Evolutionary conservation across 2,888 invertebrate species (phyloP), one percentile per base, ranked within the genome.

Genomic region (Drosophila tripunctata): DNA sequence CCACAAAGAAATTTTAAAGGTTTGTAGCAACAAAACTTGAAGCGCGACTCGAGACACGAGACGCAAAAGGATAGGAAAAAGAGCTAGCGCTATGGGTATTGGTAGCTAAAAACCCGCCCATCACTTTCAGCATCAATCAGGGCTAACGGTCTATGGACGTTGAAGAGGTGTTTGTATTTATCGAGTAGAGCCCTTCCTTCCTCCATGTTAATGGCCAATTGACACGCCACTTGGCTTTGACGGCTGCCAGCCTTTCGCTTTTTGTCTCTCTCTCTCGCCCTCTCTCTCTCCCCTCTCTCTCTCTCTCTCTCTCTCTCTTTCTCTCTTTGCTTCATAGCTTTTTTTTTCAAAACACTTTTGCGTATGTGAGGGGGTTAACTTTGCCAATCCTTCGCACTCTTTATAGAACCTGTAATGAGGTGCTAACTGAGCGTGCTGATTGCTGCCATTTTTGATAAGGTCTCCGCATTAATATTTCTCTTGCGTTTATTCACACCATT

Each of bases 371-470:
- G 51, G 55, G 55, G 24, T 50, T 50, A 44, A 21, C 54, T 21
- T 54, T 41, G 15, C 44, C 67, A n/a, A 57, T 52, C 36, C 45
- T n/a, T 3, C 0, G n/a, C 14, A 8, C 35, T 22, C 24, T 14
- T 43, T 8, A 4, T 33, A 27, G 57, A 22, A 54, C 52, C 60
- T 30, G 57, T 58, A 85, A 83, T 73, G 83, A 83, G 83, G 86
- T 83, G 83, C 71, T 83, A 83, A 83, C 76, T 78, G 85, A 85
- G 76, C 79, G 86, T 87, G 88, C 86, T 83, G 83, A 83, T 83
- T 85, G 88, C 79, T 78, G 86, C 83, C 79, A 87, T 78, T 85
- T 82, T 78, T 82, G 88, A 87, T 85, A 87, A 85, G 83, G 74
- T 73, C 69, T 78, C 79, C 65, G 74, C 65, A 83, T 83, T 82